phyloP scores from a whole-genome alignment of 2,113 vertebrate species.

The Sardina pilchardus region DNA sequence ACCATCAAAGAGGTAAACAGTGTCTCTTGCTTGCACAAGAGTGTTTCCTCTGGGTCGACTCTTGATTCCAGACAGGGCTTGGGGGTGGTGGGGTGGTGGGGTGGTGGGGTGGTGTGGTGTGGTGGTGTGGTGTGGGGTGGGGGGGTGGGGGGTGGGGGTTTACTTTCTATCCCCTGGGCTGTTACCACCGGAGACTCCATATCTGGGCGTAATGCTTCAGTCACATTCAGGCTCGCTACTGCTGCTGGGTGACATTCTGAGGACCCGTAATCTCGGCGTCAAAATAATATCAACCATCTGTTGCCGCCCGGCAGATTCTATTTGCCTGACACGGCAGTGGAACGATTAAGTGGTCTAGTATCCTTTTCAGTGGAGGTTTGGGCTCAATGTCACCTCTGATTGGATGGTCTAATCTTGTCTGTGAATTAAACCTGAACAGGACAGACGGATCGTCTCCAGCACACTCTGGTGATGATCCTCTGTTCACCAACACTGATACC shows the following conservation, averaged over 20 bases:
- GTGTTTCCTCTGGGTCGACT: background rate
- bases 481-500: background rate
- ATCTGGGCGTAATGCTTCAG: background rate
- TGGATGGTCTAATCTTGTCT: constrained; percentile 69
- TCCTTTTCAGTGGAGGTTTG: constrained; percentile 55
- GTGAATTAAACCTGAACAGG: constrained; percentile 63
- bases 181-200: background rate
- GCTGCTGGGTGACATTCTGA: background rate
- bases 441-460: constrained; percentile 40
- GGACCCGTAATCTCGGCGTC: constrained; percentile 55
- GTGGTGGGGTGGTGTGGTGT: no score
- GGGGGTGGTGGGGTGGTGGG: no score
- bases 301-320: constrained; percentile 55
- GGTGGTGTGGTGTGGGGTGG: no score
- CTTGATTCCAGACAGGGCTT: background rate
- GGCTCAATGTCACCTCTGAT: constrained; percentile 67
- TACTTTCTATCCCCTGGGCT: background rate
- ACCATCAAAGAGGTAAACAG: background rate
- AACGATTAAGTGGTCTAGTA: constrained; percentile 62
- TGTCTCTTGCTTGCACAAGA: background rate
- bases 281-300: constrained; percentile 69
- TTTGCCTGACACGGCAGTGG: constrained; percentile 44
- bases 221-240: background rate
- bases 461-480: constrained; percentile 13
- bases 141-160: no score